These are phyloP conservation scores for Podocnemis expansa DNA, from an alignment of 2,113 vertebrate genomes.

Conservation along the genomic window DNA sequence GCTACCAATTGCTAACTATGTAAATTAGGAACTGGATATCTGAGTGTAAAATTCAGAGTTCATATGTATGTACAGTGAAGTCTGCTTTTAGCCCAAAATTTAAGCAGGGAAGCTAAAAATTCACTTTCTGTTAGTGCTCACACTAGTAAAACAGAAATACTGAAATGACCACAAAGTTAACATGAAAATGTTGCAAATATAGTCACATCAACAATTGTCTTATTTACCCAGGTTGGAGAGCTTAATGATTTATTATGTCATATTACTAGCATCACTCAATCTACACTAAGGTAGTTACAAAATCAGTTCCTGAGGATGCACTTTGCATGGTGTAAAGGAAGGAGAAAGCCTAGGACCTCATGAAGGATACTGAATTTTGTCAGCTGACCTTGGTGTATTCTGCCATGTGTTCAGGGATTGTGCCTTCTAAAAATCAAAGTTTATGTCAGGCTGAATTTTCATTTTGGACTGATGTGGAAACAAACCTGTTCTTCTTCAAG, in stretches of 20 bases:
- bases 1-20: background rate
- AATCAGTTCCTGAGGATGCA: background rate
- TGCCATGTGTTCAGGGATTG: background rate
- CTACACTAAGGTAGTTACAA: background rate
- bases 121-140: background rate
- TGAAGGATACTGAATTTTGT: background rate
- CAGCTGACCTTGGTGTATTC: background rate
- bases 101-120: background rate
- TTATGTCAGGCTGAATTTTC: background rate
- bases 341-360: background rate
- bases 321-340: background rate
- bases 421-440: background rate
- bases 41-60: constrained; percentile 7
- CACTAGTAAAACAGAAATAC: background rate
- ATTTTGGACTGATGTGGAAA: background rate
- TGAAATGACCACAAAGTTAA: background rate
- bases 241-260: background rate
- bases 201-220: background rate
- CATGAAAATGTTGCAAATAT: background rate
- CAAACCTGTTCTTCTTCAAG: background rate
- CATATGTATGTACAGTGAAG: background rate
- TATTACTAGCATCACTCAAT: background rate
- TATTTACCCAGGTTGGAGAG: background rate
- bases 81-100: background rate
- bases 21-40: constrained; percentile 27